Evolutionary conservation across 2,113 vertebrate genomes (phyloP).

Genomic region (Hemiprocne comata): DNA sequence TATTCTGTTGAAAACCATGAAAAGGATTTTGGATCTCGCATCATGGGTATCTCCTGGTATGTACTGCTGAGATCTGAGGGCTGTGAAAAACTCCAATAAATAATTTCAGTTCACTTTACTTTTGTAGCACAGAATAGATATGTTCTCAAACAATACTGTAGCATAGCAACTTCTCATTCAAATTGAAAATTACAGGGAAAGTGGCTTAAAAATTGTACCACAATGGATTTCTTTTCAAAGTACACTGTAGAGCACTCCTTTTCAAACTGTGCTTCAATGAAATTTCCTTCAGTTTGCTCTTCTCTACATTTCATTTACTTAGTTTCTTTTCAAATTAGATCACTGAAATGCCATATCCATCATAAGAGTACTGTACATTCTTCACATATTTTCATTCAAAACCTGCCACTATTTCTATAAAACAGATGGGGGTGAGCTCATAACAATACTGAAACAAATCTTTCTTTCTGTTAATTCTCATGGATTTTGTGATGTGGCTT

Average conservation of each 20-base stretch:
- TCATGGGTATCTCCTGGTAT: neutral
- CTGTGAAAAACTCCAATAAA: neutral
- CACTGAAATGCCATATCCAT: neutral
- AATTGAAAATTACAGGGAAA: neutral
- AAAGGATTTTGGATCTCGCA: neutral
- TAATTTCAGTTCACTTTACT: neutral
- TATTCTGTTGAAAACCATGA: neutral
- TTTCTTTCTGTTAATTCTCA: neutral
- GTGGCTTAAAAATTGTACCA: neutral
- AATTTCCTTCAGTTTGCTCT: neutral
- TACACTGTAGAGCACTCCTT: neutral
- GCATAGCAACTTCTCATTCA: neutral
- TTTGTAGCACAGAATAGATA: neutral
- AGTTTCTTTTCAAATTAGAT: neutral
- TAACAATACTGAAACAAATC: neutral
- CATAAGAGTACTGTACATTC: neutral
- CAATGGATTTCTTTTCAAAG: constrained; percentile 1
- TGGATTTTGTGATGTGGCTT: neutral
- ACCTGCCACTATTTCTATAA: neutral
- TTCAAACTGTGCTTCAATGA: neutral
- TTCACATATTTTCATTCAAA: neutral
- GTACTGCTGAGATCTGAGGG: neutral
- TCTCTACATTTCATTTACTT: neutral
- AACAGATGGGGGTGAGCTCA: neutral
- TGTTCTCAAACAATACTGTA: neutral